These are phyloP conservation scores for Batillaria attramentaria DNA, from an alignment of 1,140 invertebrate genomes.

Conservation along the genomic window DNA sequence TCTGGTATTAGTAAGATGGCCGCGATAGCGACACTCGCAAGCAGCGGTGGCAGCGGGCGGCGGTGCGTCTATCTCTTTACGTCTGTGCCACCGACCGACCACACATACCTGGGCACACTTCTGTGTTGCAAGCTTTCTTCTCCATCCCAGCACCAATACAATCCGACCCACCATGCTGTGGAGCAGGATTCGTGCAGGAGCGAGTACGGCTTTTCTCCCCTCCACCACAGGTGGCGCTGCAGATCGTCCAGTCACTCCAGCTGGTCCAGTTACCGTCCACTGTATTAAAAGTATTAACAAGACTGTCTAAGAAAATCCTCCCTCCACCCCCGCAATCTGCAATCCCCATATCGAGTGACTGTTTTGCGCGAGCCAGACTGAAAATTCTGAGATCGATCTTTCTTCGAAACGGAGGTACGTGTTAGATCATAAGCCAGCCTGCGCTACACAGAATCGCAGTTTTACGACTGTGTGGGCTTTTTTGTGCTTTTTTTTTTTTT, in stretches of 20 bases:
- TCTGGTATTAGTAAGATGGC: too few relatives aligned
- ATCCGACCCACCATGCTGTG: neutral
- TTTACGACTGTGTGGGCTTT: neutral
- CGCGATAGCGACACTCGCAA: too few relatives aligned
- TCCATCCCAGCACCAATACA: constrained; percentile 5
- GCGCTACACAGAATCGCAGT: neutral
- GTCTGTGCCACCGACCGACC: too few relatives aligned
- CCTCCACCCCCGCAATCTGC: neutral
- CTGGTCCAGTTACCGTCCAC: constrained; percentile 30
- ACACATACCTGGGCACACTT: neutral
- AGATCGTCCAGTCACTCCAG: constrained; percentile 9
- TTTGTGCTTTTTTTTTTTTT: too few relatives aligned
- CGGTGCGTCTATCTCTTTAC: too few relatives aligned
- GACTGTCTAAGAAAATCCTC: neutral
- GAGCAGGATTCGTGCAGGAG: constrained; percentile 7
- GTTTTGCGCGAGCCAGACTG: too few relatives aligned
- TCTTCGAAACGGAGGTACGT: too few relatives aligned
- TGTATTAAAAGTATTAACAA: constrained; percentile 3
- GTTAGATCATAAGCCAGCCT: too few relatives aligned
- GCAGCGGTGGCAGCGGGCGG: too few relatives aligned
- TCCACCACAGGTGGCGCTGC: constrained; percentile 20
- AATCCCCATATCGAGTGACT: too few relatives aligned
- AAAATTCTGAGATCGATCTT: too few relatives aligned
- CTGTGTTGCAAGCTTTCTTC: neutral
- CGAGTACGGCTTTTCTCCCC: constrained; percentile 11